phyloP scores from a whole-genome alignment of 2,113 vertebrate species.

The Plectropomus leopardus region DNA sequence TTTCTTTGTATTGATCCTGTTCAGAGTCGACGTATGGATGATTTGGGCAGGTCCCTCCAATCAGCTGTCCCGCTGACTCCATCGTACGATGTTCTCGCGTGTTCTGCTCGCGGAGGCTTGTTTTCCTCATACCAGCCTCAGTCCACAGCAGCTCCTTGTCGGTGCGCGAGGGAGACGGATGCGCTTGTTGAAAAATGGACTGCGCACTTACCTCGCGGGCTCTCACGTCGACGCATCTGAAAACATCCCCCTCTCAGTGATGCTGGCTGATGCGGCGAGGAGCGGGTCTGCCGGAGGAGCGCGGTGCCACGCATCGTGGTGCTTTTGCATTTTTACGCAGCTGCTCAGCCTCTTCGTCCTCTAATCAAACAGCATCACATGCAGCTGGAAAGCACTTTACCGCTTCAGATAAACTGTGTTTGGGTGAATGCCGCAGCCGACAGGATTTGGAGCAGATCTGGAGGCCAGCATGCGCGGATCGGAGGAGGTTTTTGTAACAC shows the following conservation, averaged over 20 bases:
- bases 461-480: constrained; percentile 58
- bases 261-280: constrained; percentile 40
- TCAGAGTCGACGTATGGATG: not conserved
- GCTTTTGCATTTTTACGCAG: constrained; percentile 42
- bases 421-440: constrained; percentile 47
- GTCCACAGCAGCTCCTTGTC: constrained; percentile 7
- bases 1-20: constrained; percentile 2
- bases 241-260: not conserved
- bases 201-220: constrained; percentile 28
- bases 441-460: constrained; percentile 47
- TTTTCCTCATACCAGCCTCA: constrained; percentile 60
- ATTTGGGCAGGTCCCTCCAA: constrained; percentile 54
- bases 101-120: constrained; percentile 68
- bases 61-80: constrained; percentile 49
- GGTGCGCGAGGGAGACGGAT: constrained; percentile 4
- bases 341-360: constrained; percentile 22
- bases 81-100: constrained; percentile 70
- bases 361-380: constrained; percentile 55
- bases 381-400: constrained; percentile 40
- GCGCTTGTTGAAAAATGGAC: constrained; percentile 38
- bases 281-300: constrained; percentile 20
- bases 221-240: not conserved
- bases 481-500: constrained; percentile 51
- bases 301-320: constrained; percentile 21
- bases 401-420: constrained; percentile 38